Evolutionary conservation across 2,888 invertebrate genomes (phyloP).

Genomic region (Cyclophora albipunctata): DNA sequence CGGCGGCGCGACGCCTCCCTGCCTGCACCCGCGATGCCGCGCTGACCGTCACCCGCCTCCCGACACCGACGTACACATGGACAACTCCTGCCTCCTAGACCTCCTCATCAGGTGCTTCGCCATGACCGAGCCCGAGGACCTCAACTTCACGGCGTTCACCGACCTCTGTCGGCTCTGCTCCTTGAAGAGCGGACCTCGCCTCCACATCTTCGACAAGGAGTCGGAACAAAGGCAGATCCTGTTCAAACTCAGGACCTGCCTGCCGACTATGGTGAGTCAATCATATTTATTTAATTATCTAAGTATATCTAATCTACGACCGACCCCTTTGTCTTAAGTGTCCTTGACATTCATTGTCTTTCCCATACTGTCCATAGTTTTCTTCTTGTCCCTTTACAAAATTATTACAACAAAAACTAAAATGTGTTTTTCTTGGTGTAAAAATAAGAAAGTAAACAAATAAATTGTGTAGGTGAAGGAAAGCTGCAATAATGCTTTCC

Average conservation of each 20-base stretch:
- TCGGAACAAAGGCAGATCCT: conserved; percentile 82
- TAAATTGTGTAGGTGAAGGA: conserved; percentile 16
- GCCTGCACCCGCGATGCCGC: conserved; percentile 62
- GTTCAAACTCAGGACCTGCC: conserved; percentile 80
- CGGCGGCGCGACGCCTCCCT: conserved; percentile 71
- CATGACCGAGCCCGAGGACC: conserved; percentile 80
- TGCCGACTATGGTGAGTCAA: conserved; percentile 79
- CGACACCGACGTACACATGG: conserved; percentile 72
- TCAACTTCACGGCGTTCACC: conserved; percentile 80
- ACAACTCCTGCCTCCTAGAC: conserved; percentile 76
- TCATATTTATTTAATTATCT: conserved; percentile 5
- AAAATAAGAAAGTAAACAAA: conserved; percentile 22
- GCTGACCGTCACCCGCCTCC: conserved; percentile 67
- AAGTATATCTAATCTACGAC: conserved; percentile 1
- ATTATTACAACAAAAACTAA: background rate
- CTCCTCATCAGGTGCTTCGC: conserved; percentile 77
- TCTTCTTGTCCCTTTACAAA: background rate
- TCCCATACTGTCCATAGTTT: background rate
- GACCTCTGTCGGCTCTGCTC: conserved; percentile 83
- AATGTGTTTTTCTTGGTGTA: background rate
- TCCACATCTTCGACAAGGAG: conserved; percentile 83
- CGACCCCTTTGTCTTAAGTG: conserved; percentile 18
- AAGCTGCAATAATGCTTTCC: conserved; percentile 31
- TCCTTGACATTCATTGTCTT: conserved; percentile 21
- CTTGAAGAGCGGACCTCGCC: conserved; percentile 79